Conservation (phyloP, 2,888 invertebrate species). For the Cotesia congregata region DNA sequence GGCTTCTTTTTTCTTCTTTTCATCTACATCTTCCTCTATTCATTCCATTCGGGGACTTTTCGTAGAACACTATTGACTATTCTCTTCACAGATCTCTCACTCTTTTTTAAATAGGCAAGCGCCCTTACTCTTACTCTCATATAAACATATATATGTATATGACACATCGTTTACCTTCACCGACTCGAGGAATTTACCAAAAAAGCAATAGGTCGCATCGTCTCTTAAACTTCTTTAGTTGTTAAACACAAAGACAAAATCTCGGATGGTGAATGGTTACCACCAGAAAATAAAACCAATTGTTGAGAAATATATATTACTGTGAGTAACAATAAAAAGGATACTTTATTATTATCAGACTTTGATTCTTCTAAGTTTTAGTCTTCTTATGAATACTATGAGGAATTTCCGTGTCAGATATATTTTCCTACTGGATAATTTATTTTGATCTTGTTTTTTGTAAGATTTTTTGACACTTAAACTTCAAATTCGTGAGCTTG, state of each 20-base stretch:
- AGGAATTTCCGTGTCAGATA: too few species aligned
- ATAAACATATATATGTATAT: not conserved
- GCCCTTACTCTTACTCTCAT: slow-evolving; percentile 9
- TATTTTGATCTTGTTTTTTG: too few species aligned
- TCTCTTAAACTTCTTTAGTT: slow-evolving; percentile 14
- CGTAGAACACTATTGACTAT: slow-evolving; percentile 33
- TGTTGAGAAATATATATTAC: not conserved
- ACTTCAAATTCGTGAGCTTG: too few species aligned
- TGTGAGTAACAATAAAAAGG: slow-evolving; percentile 3
- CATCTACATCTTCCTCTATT: slow-evolving; percentile 12
- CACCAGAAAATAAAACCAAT: slow-evolving; percentile 18
- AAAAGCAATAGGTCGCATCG: slow-evolving; percentile 26
- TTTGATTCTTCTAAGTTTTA: too few species aligned
- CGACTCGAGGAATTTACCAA: slow-evolving; percentile 35
- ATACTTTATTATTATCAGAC: not conserved
- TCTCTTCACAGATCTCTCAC: slow-evolving; percentile 23
- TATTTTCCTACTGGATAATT: too few species aligned
- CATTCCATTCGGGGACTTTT: slow-evolving; percentile 41
- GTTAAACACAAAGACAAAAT: slow-evolving; percentile 28
- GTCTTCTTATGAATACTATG: too few species aligned
- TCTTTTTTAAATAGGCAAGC: slow-evolving; percentile 3
- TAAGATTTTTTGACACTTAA: too few species aligned
- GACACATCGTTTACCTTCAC: slow-evolving; percentile 20
- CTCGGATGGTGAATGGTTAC: slow-evolving; percentile 15
- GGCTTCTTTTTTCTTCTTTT: not conserved